Percentiles rank a stretch among this genome's conserved stretches.
phyloP scores from a whole-genome alignment of 2,888 invertebrate genomes.

The Drosophila nigricruria region DNA sequence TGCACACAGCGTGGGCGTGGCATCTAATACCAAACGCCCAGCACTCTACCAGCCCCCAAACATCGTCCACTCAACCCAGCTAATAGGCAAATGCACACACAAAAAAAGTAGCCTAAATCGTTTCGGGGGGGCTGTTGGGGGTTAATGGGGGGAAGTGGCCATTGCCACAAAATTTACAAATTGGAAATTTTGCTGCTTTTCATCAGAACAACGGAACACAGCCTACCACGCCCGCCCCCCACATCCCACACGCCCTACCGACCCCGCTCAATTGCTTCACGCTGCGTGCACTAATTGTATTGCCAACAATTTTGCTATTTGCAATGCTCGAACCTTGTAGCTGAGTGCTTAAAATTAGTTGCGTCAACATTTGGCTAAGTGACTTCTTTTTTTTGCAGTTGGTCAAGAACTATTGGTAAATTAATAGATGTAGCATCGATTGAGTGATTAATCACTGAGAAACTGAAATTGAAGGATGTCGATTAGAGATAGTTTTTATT shows the following conservation, averaged over 20 bases:
- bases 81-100: conserved; percentile 20
- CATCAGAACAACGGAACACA: conserved; percentile 39
- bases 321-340: conserved; percentile 37
- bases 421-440: conserved; percentile 27
- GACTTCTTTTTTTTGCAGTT: conserved; percentile 21
- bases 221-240: background rate
- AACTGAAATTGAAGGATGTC: background rate
- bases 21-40: conserved; percentile 15
- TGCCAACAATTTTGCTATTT: conserved; percentile 66
- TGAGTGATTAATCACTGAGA: background rate
- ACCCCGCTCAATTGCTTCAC: conserved; percentile 22
- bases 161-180: conserved; percentile 50
- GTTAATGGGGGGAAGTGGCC: background rate
- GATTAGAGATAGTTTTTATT: background rate
- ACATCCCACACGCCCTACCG: background rate
- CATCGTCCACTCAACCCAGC: background rate
- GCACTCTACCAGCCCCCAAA: background rate
- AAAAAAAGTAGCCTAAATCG: conserved; percentile 9
- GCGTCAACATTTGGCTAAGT: conserved; percentile 47
- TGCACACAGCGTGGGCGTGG: conserved; percentile 33
- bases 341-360: conserved; percentile 56
- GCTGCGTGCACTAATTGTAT: conserved; percentile 68
- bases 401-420: background rate
- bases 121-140: background rate
- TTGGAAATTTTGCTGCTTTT: conserved; percentile 54